Percentiles rank a stretch among this genome's conserved stretches.
phyloP scores from a whole-genome alignment of 2,888 invertebrate genomes.

The Tholera decimalis region DNA sequence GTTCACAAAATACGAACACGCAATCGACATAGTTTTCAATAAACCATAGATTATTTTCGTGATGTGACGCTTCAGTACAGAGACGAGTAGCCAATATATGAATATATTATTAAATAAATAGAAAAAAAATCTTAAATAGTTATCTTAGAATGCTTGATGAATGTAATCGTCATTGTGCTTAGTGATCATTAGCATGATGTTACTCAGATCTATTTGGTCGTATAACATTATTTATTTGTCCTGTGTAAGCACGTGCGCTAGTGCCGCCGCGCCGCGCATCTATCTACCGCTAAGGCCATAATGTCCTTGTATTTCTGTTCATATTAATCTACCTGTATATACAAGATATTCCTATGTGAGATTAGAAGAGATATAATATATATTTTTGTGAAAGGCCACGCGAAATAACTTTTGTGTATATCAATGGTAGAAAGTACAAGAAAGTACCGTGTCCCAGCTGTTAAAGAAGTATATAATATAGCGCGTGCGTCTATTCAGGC shows the following conservation, averaged over 20 bases:
- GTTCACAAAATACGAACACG: constrained; percentile 44
- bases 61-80: constrained; percentile 87
- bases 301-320: constrained; percentile 64
- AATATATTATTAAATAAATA: constrained; percentile 85
- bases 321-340: constrained; percentile 74
- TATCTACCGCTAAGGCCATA: constrained; percentile 57
- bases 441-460: constrained; percentile 61
- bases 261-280: constrained; percentile 44
- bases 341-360: constrained; percentile 77
- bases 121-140: constrained; percentile 83
- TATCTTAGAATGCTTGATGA: constrained; percentile 90
- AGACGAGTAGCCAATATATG: constrained; percentile 87
- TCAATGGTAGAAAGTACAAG: constrained; percentile 59
- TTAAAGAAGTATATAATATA: constrained; percentile 48
- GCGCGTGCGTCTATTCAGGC: constrained; percentile 70
- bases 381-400: constrained; percentile 77
- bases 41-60: constrained; percentile 78
- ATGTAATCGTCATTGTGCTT: constrained; percentile 91
- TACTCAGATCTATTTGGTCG: constrained; percentile 83
- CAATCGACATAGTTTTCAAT: constrained; percentile 59
- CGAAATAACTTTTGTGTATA: constrained; percentile 64
- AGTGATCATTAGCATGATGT: constrained; percentile 89
- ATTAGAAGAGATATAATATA: constrained; percentile 76
- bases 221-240: constrained; percentile 75
- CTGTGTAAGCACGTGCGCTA: constrained; percentile 62